These are phyloP conservation scores for Watsonalla binaria DNA, from an alignment of 2,888 invertebrate species.

Conservation along the genomic window DNA sequence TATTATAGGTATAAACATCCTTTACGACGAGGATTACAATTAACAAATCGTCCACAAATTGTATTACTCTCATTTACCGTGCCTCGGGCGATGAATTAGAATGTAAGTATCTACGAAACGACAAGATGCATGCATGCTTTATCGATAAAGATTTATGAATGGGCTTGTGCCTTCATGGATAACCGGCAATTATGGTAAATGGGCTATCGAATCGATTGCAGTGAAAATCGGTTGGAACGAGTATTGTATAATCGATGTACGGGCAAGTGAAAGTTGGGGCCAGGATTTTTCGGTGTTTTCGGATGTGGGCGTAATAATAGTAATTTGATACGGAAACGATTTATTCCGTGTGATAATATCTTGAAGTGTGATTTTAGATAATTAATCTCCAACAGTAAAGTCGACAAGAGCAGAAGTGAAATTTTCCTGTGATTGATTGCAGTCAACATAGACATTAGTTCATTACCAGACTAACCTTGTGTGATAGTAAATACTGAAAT, in stretches of 20 bases:
- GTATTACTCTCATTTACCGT: constrained; percentile 60
- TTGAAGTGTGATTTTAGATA: neutral
- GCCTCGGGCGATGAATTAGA: constrained; percentile 71
- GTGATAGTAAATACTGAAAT: too few species aligned
- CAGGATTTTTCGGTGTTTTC: constrained; percentile 34
- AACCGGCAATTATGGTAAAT: constrained; percentile 53
- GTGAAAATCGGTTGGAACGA: constrained; percentile 28
- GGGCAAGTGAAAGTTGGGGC: constrained; percentile 48
- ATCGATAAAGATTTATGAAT: constrained; percentile 66
- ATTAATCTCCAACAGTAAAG: neutral
- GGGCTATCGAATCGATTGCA: constrained; percentile 34
- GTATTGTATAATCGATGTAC: constrained; percentile 37
- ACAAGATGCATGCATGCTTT: constrained; percentile 44
- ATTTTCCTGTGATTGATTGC: too few species aligned
- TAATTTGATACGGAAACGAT: constrained; percentile 1
- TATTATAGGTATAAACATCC: neutral
- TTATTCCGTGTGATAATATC: neutral
- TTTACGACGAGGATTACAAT: constrained; percentile 22
- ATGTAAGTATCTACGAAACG: constrained; percentile 46
- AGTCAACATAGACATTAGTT: too few species aligned
- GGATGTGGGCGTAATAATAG: constrained; percentile 1
- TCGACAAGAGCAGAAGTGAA: neutral
- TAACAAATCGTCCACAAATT: constrained; percentile 47
- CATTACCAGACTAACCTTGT: too few species aligned
- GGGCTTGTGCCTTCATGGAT: constrained; percentile 40